These are phyloP conservation scores for Trididemnum clinides DNA, from an alignment of 23 tunicate genomes.

Conservation along the genomic window DNA sequence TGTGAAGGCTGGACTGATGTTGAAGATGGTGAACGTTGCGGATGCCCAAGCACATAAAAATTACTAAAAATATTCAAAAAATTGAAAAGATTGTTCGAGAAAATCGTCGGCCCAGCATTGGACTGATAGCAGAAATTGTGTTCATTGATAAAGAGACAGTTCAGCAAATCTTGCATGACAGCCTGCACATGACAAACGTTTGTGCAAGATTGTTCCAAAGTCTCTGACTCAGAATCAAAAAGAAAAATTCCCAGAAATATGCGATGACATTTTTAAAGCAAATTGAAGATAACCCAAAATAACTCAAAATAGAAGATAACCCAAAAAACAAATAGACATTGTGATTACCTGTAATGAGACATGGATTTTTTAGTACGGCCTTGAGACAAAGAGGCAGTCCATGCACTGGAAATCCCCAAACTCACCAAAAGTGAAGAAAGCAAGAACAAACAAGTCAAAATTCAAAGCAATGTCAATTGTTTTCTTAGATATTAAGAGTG, in stretches of 20 bases:
- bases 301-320: no score
- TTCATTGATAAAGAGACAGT: background rate
- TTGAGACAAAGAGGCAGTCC: slow-evolving; percentile 14
- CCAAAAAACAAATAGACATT: no score
- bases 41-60: slow-evolving; percentile 4
- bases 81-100: background rate
- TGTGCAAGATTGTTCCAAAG: background rate
- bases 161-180: slow-evolving; percentile 10
- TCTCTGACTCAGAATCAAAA: background rate
- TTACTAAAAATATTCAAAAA: background rate
- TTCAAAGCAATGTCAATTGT: background rate
- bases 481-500: background rate
- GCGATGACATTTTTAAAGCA: background rate
- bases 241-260: background rate
- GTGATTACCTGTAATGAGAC: slow-evolving; percentile 8
- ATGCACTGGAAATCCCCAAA: slow-evolving; percentile 2
- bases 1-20: background rate
- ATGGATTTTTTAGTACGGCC: slow-evolving; percentile 5
- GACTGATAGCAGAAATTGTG: background rate
- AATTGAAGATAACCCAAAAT: background rate
- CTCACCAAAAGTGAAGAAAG: background rate
- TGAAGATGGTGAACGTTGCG: background rate
- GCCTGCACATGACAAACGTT: background rate
- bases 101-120: background rate
- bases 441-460: background rate